Conservation (phyloP, 1,140 invertebrate genomes). For the Nixonia krombeini region DNA sequence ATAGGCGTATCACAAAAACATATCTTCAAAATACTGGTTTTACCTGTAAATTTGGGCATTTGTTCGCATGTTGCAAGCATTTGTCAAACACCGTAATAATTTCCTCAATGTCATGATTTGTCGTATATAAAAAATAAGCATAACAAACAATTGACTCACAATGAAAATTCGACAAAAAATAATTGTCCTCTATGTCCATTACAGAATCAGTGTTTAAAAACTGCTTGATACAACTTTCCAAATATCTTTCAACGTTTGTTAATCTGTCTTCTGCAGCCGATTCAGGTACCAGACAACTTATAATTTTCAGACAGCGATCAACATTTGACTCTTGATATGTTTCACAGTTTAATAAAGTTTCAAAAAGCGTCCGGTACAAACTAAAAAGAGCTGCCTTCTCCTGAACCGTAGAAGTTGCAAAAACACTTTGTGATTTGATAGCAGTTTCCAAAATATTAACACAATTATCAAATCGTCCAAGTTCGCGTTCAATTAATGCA, state of each 20-base stretch:
- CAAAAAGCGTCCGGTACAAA: slow-evolving; percentile 67
- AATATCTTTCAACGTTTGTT: slow-evolving; percentile 46
- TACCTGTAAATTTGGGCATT: slow-evolving; percentile 51
- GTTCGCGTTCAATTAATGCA: slow-evolving; percentile 75
- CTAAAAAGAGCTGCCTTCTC: slow-evolving; percentile 63
- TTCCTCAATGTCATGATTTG: slow-evolving; percentile 42
- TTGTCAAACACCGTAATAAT: slow-evolving; percentile 49
- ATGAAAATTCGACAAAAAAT: slow-evolving; percentile 71
- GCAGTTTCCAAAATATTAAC: slow-evolving; percentile 71
- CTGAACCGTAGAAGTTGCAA: slow-evolving; percentile 39
- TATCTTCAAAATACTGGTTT: too few relatives aligned
- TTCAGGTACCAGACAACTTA: slow-evolving; percentile 44
- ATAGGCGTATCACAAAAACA: too few relatives aligned
- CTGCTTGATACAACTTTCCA: slow-evolving; percentile 43
- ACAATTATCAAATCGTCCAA: slow-evolving; percentile 65
- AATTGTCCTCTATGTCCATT: slow-evolving; percentile 45
- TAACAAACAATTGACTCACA: slow-evolving; percentile 74
- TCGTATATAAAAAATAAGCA: slow-evolving; percentile 70
- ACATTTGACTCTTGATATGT: slow-evolving; percentile 43
- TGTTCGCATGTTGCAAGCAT: slow-evolving; percentile 55
- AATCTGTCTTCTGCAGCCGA: slow-evolving; percentile 27
- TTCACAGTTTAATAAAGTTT: slow-evolving; percentile 59
- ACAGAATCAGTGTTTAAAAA: slow-evolving; percentile 39
- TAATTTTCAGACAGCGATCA: slow-evolving; percentile 43
- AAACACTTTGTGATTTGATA: slow-evolving; percentile 56